Conservation (phyloP, 2,888 invertebrate species). For the Deroplatys truncata region DNA sequence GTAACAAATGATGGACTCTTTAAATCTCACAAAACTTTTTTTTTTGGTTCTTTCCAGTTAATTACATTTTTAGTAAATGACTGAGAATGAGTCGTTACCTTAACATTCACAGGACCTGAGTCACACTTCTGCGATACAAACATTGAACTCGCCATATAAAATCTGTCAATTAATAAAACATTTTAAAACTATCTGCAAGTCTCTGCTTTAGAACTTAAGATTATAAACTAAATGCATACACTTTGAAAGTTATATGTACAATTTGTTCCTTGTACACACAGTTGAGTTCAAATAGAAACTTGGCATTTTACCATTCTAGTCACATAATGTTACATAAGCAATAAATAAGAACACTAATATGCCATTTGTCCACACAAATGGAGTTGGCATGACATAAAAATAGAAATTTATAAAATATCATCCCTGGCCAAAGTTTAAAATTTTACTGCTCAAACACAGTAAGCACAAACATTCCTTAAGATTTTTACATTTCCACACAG, state of each 20-base stretch:
- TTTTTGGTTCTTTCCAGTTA: not conserved
- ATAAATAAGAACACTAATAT: conserved; percentile 10
- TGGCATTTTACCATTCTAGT: not conserved
- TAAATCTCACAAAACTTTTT: not conserved
- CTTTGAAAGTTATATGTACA: not conserved
- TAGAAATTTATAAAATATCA: conserved; percentile 20
- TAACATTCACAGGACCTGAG: not conserved
- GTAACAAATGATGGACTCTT: not conserved
- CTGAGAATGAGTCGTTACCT: not conserved
- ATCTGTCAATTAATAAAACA: too few species aligned
- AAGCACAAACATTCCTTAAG: not conserved
- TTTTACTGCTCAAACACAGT: not conserved
- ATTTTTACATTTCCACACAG: not conserved
- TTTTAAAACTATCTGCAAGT: not conserved
- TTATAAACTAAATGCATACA: not conserved
- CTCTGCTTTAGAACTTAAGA: not conserved
- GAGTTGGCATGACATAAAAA: conserved; percentile 21
- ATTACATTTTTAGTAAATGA: not conserved
- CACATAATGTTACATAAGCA: not conserved
- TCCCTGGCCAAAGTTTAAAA: conserved; percentile 1
- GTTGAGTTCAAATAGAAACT: not conserved
- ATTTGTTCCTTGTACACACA: not conserved
- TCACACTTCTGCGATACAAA: not conserved
- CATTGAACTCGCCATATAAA: not conserved
- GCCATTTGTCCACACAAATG: not conserved